Conservation (phyloP, 2,113 vertebrate species). For the Maylandia zebra region DNA sequence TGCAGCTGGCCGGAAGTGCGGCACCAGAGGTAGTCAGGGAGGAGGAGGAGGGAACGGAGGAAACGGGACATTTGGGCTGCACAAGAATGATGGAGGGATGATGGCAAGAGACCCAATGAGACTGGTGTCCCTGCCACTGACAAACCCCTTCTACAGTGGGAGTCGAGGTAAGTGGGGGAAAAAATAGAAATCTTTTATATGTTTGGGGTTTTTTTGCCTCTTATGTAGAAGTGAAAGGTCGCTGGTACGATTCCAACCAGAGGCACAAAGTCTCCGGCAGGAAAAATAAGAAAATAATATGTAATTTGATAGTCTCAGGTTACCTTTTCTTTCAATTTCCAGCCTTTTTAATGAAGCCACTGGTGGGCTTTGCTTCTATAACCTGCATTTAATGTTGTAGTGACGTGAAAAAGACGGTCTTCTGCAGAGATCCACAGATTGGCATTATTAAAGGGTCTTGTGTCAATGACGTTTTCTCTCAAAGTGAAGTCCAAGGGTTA, state of each 20-base stretch:
- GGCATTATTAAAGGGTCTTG: background rate
- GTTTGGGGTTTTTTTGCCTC: rapidly evolving
- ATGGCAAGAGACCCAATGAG: slow-evolving; percentile 41
- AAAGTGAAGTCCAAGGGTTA: background rate
- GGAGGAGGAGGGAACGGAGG: background rate
- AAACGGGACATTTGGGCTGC: slow-evolving; percentile 52
- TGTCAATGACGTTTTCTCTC: background rate
- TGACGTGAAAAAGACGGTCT: rapidly evolving
- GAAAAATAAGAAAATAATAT: background rate
- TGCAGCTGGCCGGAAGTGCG: background rate
- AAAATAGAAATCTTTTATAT: background rate
- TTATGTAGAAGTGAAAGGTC: background rate
- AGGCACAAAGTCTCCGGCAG: background rate
- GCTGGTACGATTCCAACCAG: background rate
- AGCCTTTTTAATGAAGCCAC: background rate
- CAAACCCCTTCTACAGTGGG: slow-evolving; percentile 40
- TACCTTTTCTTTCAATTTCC: background rate
- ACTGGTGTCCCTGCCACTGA: slow-evolving; percentile 59
- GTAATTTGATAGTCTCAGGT: background rate
- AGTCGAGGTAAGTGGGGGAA: background rate
- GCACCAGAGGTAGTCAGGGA: background rate
- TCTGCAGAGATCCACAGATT: background rate
- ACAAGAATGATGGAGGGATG: slow-evolving; percentile 58
- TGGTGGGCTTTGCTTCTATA: background rate
- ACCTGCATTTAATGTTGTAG: background rate